These are phyloP conservation scores for Adineta ricciae DNA, from an alignment of 2,888 invertebrate species.

Conservation along the genomic window DNA sequence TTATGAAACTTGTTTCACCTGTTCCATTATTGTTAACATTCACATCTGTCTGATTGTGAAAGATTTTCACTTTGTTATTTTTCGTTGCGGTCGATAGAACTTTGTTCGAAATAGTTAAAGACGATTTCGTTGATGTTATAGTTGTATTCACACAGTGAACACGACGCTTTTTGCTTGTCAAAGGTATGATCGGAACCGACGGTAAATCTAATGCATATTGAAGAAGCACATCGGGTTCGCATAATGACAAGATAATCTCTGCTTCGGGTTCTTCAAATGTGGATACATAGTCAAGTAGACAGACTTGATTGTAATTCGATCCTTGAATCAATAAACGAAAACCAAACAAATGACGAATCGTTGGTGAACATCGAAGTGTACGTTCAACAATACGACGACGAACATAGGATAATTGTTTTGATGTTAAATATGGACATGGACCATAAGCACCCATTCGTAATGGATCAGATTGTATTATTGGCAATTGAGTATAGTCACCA, in stretches of 20 bases:
- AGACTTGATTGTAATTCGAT: background rate
- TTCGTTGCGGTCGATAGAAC: background rate
- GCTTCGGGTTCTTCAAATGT: background rate
- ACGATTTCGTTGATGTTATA: background rate
- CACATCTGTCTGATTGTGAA: conserved; percentile 10
- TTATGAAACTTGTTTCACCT: background rate
- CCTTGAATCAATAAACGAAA: background rate
- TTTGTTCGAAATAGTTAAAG: background rate
- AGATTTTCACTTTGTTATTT: background rate
- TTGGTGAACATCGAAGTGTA: background rate
- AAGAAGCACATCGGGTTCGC: background rate
- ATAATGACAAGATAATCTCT: conserved; percentile 1
- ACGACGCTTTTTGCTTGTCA: background rate
- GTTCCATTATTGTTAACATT: background rate
- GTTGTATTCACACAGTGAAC: background rate
- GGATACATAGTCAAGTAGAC: background rate
- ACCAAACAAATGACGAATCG: conserved; percentile 5
- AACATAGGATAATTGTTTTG: background rate
- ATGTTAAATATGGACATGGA: background rate
- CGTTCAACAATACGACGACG: background rate
- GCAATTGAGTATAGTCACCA: conserved; percentile 13
- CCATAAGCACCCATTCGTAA: conserved; percentile 10
- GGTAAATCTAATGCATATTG: background rate
- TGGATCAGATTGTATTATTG: background rate
- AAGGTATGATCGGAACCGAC: background rate